Conservation (phyloP, 2,797 vertebrate species). For the Limosa lapponica region DNA sequence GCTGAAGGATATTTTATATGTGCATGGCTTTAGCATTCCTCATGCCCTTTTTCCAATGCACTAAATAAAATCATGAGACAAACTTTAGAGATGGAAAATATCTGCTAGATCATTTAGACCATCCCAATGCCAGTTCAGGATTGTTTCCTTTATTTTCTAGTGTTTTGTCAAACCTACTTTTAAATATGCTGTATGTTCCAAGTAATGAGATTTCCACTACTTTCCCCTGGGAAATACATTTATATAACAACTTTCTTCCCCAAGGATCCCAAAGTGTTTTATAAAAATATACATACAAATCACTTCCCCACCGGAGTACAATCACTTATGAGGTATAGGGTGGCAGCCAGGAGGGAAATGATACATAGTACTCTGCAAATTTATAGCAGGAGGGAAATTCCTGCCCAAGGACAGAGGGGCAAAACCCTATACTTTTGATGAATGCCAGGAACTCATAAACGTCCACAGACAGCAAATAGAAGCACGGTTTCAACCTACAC, state of each 20-base stretch:
- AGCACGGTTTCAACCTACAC: neutral
- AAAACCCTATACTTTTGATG: neutral
- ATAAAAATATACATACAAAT: constrained; percentile 74
- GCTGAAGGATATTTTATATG: constrained; percentile 32
- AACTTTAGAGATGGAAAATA: constrained; percentile 55
- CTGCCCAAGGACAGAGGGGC: constrained; percentile 62
- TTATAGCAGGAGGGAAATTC: constrained; percentile 50
- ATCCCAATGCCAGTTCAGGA: constrained; percentile 48
- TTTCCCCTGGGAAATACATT: constrained; percentile 72
- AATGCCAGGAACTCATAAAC: neutral
- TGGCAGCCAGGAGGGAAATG: constrained; percentile 60
- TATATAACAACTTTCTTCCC: constrained; percentile 72
- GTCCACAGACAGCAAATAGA: neutral
- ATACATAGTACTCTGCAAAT: constrained; percentile 40
- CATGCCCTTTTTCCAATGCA: constrained; percentile 36
- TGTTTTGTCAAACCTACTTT: constrained; percentile 69
- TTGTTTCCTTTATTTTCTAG: constrained; percentile 66
- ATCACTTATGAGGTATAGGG: constrained; percentile 63
- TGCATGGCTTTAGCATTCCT: constrained; percentile 28
- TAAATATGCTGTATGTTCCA: constrained; percentile 67
- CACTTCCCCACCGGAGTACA: constrained; percentile 64
- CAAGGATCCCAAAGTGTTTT: constrained; percentile 68
- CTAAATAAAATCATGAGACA: constrained; percentile 56
- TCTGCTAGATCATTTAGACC: constrained; percentile 62
- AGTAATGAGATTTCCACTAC: constrained; percentile 71